Conservation (phyloP, 1,140 invertebrate genomes). For the Pseudomyrmex sp. region DNA sequence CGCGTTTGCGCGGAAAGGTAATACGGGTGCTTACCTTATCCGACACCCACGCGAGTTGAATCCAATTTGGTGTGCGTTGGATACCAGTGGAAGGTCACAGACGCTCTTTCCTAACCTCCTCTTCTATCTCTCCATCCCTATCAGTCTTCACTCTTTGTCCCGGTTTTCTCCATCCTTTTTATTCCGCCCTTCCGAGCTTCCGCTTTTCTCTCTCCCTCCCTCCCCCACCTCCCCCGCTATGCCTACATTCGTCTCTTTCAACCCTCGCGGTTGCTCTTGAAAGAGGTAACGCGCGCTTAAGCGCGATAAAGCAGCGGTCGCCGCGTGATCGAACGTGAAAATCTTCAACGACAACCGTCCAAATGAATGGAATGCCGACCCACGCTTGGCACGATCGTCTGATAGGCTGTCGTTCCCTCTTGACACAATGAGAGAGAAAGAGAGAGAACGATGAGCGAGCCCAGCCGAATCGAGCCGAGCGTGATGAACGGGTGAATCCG, state of each 20-base stretch:
- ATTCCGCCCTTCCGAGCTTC: not conserved
- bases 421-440: constrained; percentile 5
- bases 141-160: not conserved
- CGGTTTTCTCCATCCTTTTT: constrained; percentile 10
- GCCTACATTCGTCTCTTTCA: not conserved
- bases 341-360: constrained; percentile 74
- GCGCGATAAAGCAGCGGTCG: constrained; percentile 55
- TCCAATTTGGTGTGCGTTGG: constrained; percentile 60
- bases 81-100: constrained; percentile 65
- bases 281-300: not conserved
- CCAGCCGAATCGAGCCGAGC: constrained; percentile 24
- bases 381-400: constrained; percentile 73
- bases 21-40: constrained; percentile 66
- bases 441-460: constrained; percentile 9
- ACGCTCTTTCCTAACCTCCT: constrained; percentile 52
- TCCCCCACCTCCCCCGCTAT: not conserved
- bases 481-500: constrained; percentile 56
- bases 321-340: constrained; percentile 76
- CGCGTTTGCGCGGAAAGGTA: constrained; percentile 19
- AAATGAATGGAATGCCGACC: constrained; percentile 82
- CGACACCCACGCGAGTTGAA: constrained; percentile 68
- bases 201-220: not conserved
- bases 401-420: constrained; percentile 68
- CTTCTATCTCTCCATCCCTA: not conserved
- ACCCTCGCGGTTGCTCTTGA: not conserved